Base-by-base conservation (phyloP, 2,888 invertebrate genomes). In the Synanthedon vespiformis region DNA sequence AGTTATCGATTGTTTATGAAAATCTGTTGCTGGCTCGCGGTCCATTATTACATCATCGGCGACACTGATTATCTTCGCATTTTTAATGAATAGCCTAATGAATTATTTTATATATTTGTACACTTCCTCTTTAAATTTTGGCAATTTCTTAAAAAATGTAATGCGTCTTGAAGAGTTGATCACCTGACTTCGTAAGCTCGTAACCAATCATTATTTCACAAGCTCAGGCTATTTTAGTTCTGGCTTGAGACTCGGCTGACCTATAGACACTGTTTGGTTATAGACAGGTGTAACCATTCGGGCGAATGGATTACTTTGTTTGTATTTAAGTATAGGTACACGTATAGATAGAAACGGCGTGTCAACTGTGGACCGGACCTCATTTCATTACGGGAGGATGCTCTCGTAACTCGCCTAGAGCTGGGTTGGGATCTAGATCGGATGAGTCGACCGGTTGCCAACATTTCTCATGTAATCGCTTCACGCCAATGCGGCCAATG, bases 141-240 rank as follows among this genome's bases (percentile, higher is more conserved):
- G 34, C 8, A 34, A 34, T 34, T 34, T 34, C 10, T 34, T 10
- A 10, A 34, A 34, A 10, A 34, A 34, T 44, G n/a, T 8, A 3
- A 44, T 12, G 44, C 12, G n/a, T 13, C 12, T n/a, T 44, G 14
- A 44, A 6, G 44, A 44, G 13, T 13, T 12, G 44, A 12, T 44
- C 44, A 44, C n/a, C 44, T 13, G 44, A 44, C 44, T 44, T 44
- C 13, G 11, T 14, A 12, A n/a, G 5, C 44, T 44, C 44, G 14
- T 44, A 11, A 44, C 13, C 14, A 44, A 12, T 41, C 59, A 63
- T 64, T 64, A 74, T 74, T 72, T 71, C 72, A 66, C 74, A 72
- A 72, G 80, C 77, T 72, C 72, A 58, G 58, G 73, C 82, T 84
- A 84, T 84, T 84, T 84, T 68, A 60, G 79, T 75, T 66, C 80